Evolutionary conservation across 2,113 vertebrate genomes (phyloP).

Genomic region (Suncus etruscus): DNA sequence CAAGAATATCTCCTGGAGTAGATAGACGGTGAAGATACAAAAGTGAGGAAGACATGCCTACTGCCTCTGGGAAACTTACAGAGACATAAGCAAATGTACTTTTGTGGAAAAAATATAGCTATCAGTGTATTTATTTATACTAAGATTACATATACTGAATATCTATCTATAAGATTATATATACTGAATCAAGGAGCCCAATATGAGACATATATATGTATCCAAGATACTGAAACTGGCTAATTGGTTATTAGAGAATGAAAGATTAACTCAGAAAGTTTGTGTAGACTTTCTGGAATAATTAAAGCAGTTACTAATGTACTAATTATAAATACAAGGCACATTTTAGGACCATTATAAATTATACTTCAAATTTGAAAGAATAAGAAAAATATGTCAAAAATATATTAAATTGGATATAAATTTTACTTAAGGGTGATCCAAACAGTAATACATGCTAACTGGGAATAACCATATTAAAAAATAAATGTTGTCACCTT

Average conservation of each 20-base stretch:
- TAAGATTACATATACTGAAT: background rate
- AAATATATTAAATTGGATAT: background rate
- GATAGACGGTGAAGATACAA: background rate
- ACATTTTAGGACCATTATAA: background rate
- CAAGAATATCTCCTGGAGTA: background rate
- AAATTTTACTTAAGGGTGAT: background rate
- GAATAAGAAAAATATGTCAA: background rate
- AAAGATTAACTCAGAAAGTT: slow-evolving; percentile 5
- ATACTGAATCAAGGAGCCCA: no score
- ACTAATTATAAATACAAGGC: background rate
- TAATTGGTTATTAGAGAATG: background rate
- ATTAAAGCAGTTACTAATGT: background rate
- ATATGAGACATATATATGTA: background rate
- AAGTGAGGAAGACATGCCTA: background rate
- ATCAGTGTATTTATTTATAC: background rate
- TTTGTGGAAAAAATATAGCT: background rate
- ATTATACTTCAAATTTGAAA: background rate
- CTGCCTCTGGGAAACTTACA: slow-evolving; percentile 5
- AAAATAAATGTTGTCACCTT: slow-evolving; percentile 15
- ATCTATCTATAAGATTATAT: no score
- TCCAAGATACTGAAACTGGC: background rate
- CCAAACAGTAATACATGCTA: background rate
- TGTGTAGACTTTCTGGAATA: background rate
- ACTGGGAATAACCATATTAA: slow-evolving; percentile 2
- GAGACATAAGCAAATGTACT: background rate